Conservation (phyloP, 2,888 invertebrate species). For the Melanargia galathea region DNA sequence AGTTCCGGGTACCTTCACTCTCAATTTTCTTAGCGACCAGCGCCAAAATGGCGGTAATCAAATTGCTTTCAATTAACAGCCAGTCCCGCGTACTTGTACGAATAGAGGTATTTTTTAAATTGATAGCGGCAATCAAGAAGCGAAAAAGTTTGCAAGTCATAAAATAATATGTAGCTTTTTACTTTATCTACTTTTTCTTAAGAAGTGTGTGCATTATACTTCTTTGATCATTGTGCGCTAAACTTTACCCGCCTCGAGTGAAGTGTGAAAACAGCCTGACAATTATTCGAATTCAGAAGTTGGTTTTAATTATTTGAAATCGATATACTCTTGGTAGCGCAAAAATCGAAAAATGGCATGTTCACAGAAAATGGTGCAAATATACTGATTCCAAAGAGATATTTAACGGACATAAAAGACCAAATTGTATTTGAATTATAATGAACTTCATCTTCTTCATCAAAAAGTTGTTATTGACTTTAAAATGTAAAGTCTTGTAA, state of each 20-base stretch:
- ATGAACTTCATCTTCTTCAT: no score
- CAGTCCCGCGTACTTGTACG: no score
- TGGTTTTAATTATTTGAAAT: neutral
- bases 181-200: neutral
- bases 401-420: no score
- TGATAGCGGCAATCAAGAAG: neutral
- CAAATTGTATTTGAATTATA: no score
- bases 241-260: neutral
- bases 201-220: neutral
- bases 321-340: neutral
- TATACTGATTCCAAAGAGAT: no score
- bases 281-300: neutral
- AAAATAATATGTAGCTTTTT: neutral
- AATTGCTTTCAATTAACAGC: no score
- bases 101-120: no score
- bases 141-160: neutral
- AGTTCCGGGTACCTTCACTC: no score
- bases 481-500: neutral
- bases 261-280: neutral
- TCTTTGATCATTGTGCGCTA: neutral
- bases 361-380: no score
- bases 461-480: neutral
- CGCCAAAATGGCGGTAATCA: no score
- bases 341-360: no score
- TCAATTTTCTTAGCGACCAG: no score